Conservation (phyloP, 2,797 vertebrate genomes). For the Astyanax mexicanus region DNA sequence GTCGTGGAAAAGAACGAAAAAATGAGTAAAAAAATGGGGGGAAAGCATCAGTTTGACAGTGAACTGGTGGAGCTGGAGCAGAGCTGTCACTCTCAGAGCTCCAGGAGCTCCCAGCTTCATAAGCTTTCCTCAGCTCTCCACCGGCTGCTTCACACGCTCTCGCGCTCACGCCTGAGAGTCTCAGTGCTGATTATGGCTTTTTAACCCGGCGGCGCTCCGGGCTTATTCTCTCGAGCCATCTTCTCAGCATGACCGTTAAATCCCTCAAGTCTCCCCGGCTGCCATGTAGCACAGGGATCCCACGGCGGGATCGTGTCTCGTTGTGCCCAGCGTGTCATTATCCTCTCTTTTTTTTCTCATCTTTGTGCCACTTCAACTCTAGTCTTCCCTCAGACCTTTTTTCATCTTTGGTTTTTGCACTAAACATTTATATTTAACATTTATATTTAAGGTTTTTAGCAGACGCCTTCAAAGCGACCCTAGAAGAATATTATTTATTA, state of each 20-base stretch:
- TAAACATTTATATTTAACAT: too few species aligned
- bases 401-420: too few species aligned
- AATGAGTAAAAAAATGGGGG: not conserved
- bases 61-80: conserved; percentile 13
- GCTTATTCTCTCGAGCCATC: conserved; percentile 39
- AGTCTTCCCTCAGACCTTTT: conserved; percentile 16
- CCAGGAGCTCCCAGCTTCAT: conserved; percentile 32
- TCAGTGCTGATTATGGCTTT: conserved; percentile 41
- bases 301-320: conserved; percentile 27
- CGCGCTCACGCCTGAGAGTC: conserved; percentile 23
- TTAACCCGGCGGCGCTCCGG: conserved; percentile 35
- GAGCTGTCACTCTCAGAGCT: conserved; percentile 36
- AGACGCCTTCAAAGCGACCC: too few species aligned
- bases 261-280: conserved; percentile 45
- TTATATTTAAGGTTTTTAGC: too few species aligned
- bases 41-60: not conserved
- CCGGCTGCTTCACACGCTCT: conserved; percentile 17
- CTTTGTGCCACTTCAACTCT: conserved; percentile 12
- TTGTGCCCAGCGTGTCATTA: conserved; percentile 41
- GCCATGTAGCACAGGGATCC: conserved; percentile 38
- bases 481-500: too few species aligned
- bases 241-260: conserved; percentile 31
- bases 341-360: conserved; percentile 12
- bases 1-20: not conserved
- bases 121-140: conserved; percentile 28